phyloP scores from a whole-genome alignment of 2,113 vertebrate species.

The Microtus ochrogaster region DNA sequence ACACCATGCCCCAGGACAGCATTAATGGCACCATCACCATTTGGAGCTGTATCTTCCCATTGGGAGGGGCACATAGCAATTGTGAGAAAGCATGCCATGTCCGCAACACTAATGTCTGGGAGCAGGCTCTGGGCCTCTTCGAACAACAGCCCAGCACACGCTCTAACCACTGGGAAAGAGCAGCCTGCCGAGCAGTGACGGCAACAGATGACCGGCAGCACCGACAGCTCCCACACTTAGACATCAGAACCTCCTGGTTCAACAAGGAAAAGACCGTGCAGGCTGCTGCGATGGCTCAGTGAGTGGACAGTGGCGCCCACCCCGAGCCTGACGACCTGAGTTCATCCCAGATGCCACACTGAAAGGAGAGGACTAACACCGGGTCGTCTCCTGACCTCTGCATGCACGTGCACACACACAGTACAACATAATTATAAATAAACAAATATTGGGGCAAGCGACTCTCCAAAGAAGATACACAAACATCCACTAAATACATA shows the following conservation, averaged over 20 bases:
- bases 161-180: neutral
- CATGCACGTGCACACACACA: neutral
- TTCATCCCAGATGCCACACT: neutral
- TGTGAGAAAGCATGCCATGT: accelerated
- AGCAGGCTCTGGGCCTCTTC: neutral
- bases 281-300: neutral
- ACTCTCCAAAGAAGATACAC: neutral
- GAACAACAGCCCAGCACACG: neutral
- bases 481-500: neutral
- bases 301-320: neutral
- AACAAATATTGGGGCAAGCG: neutral
- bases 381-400: neutral
- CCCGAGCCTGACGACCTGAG: neutral
- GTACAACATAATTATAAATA: neutral
- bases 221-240: neutral
- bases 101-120: accelerated
- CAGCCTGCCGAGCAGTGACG: neutral
- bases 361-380: neutral
- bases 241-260: neutral
- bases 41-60: accelerated
- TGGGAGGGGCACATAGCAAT: neutral
- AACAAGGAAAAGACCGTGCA: neutral
- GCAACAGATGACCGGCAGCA: neutral
- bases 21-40: neutral
- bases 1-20: neutral